Evolutionary conservation across 2,113 vertebrate species (phyloP).

Genomic region (Irena cyanogastra): DNA sequence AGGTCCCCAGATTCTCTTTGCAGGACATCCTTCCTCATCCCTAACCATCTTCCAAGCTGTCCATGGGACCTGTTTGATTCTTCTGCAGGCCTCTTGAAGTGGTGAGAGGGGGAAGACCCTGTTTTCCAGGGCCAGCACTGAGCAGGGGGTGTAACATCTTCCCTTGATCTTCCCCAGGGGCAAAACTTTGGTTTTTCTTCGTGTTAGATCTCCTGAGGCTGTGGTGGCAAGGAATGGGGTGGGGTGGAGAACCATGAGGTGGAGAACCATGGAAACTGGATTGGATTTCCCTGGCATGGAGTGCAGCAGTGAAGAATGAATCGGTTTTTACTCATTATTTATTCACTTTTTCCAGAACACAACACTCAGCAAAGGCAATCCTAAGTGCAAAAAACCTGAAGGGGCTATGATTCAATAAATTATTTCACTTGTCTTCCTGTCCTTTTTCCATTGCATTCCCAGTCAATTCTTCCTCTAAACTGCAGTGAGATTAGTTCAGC

Average conservation of each 20-base stretch:
- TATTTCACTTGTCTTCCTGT: not conserved
- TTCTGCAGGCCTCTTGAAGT: not conserved
- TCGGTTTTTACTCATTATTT: not conserved
- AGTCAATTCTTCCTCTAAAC: not conserved
- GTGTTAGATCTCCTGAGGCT: not conserved
- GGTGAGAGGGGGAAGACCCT: not conserved
- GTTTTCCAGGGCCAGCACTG: not conserved
- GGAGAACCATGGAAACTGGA: not conserved
- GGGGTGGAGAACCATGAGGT: not conserved
- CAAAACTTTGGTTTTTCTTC: not conserved
- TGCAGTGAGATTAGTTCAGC: not conserved
- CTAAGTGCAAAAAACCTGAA: not conserved
- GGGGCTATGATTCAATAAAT: not conserved
- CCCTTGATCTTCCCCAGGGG: not conserved
- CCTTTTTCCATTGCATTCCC: not conserved
- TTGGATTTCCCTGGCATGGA: not conserved
- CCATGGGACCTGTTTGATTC: not conserved
- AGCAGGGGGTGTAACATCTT: not conserved
- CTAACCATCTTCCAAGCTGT: not conserved
- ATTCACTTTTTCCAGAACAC: not conserved
- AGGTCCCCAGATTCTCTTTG: not conserved
- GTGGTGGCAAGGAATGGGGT: not conserved
- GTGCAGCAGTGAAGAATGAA: not conserved
- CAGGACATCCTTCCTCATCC: not conserved
- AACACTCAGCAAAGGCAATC: not conserved